These are phyloP conservation scores for Tinamus major DNA, from an alignment of 2,797 vertebrate genomes.

Conservation along the genomic window DNA sequence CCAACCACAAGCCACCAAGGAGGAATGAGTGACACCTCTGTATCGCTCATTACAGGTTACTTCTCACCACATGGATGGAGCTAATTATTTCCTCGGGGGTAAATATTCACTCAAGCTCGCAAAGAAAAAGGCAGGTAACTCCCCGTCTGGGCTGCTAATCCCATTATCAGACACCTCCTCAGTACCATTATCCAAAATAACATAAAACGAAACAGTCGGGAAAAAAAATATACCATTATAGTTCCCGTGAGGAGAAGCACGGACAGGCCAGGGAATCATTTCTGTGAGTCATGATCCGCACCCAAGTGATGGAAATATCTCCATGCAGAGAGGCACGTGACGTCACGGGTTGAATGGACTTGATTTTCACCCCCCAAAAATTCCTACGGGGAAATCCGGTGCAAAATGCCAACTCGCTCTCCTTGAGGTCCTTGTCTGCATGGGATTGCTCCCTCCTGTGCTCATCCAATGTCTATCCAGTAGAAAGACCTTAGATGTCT, in stretches of 20 bases:
- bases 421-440: neutral
- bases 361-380: neutral
- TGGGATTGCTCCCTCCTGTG: fast-evolving
- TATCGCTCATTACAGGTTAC: neutral
- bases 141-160: slow-evolving; percentile 53
- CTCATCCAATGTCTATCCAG: neutral
- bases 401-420: fast-evolving
- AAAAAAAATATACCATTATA: neutral
- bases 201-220: neutral
- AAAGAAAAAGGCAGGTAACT: slow-evolving; percentile 17
- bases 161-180: slow-evolving; percentile 55
- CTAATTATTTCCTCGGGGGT: slow-evolving; percentile 51
- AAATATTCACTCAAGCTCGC: slow-evolving; percentile 28
- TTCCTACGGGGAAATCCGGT: neutral
- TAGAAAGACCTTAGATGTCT: neutral
- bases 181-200: slow-evolving; percentile 40
- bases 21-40: slow-evolving; percentile 25
- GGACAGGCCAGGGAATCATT: slow-evolving; percentile 35
- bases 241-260: slow-evolving; percentile 30
- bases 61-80: neutral
- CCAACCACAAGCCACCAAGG: neutral
- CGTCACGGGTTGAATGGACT: neutral
- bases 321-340: neutral
- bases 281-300: slow-evolving; percentile 59
- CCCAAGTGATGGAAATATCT: slow-evolving; percentile 34